Evolutionary conservation across 2,888 invertebrate genomes (phyloP).

Genomic region (Andrena minutula): DNA sequence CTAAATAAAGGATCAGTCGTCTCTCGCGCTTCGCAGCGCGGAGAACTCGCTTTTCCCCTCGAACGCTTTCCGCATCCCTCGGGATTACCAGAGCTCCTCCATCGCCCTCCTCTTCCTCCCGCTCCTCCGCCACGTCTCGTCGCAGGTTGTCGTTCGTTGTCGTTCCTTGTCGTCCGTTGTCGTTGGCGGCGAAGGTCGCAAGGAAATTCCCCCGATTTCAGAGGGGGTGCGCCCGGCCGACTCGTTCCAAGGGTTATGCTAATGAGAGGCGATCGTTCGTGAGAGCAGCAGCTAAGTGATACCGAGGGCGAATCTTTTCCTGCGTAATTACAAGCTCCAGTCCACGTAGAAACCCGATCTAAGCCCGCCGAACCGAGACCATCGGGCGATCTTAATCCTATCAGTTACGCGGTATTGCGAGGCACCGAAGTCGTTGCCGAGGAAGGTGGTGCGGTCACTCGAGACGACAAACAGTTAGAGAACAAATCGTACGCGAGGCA

Average conservation of each 20-base stretch:
- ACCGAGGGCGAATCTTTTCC: slow-evolving; percentile 68
- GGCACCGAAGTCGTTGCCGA: slow-evolving; percentile 27
- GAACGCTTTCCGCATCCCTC: slow-evolving; percentile 49
- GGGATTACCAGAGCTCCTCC: slow-evolving; percentile 40
- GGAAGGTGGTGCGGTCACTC: background rate
- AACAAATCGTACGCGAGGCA: background rate
- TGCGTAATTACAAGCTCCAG: slow-evolving; percentile 68
- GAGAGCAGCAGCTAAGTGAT: slow-evolving; percentile 69
- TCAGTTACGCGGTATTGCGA: slow-evolving; percentile 75
- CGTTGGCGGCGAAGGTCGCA: slow-evolving; percentile 23
- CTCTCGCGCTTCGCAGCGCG: slow-evolving; percentile 26
- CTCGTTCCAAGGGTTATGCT: slow-evolving; percentile 68
- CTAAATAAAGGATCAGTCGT: slow-evolving; percentile 55
- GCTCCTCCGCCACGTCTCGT: background rate
- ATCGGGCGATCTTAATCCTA: slow-evolving; percentile 77
- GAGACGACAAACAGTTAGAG: background rate
- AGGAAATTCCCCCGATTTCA: slow-evolving; percentile 47
- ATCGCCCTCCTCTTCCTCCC: slow-evolving; percentile 4
- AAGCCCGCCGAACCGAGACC: slow-evolving; percentile 66
- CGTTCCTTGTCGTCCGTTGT: background rate
- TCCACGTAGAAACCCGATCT: slow-evolving; percentile 69
- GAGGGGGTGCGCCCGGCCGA: slow-evolving; percentile 23
- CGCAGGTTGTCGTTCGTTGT: background rate
- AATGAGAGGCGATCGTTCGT: slow-evolving; percentile 69
- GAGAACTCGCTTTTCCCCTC: slow-evolving; percentile 54